phyloP scores from a whole-genome alignment of 2,888 invertebrate genomes.

The Ecliptopera silaceata region DNA sequence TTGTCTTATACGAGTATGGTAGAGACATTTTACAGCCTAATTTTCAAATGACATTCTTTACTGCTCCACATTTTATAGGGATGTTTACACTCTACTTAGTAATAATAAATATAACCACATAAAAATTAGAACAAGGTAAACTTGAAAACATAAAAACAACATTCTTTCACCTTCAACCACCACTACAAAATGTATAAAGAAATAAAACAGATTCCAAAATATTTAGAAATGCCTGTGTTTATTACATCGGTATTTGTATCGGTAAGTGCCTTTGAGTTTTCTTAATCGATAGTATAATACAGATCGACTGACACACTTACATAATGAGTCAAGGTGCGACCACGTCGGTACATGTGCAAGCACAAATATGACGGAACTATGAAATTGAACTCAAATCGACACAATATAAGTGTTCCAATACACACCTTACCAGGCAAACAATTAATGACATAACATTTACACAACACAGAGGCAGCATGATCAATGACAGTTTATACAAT shows the following conservation, averaged over 20 bases:
- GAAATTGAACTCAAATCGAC: background rate
- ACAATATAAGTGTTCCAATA: background rate
- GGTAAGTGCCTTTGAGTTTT: background rate
- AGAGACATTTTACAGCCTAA: no score
- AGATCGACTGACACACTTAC: background rate
- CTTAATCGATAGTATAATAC: background rate
- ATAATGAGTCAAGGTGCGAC: background rate
- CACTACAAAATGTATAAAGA: background rate
- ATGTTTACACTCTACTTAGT: background rate
- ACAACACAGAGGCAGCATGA: constrained; percentile 14
- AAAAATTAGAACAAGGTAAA: background rate
- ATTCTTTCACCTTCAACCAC: background rate
- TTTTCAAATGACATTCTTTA: no score
- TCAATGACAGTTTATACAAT: constrained; percentile 4
- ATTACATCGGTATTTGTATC: no score
- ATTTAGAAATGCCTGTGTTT: no score
- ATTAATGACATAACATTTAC: constrained; percentile 2
- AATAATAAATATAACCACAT: background rate
- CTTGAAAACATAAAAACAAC: background rate
- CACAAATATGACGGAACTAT: background rate
- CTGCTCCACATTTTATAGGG: no score
- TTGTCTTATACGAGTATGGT: no score
- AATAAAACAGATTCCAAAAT: background rate
- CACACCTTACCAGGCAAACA: background rate
- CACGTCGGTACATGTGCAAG: background rate